Percentiles rank a stretch among this genome's conserved stretches.
Conservation (phyloP, 2,797 vertebrate species). For the Amazonetta brasiliensis region DNA sequence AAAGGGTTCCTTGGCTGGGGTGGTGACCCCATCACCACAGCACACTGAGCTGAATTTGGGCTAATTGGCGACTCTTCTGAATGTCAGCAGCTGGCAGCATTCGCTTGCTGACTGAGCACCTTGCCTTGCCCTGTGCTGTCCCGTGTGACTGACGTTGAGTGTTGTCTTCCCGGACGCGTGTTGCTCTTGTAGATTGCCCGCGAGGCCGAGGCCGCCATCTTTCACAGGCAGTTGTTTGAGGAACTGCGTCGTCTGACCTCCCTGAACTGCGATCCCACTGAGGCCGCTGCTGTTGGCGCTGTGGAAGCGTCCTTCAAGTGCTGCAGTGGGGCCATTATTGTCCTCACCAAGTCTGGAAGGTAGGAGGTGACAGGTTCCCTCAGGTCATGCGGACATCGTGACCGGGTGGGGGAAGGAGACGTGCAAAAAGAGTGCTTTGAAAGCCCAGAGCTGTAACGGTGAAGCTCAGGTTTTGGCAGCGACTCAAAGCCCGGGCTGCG, state of each 20-base stretch:
- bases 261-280: conserved; percentile 96
- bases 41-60: fast-evolving
- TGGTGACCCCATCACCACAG: fast-evolving
- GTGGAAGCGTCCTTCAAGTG: conserved; percentile 99
- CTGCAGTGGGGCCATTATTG: conserved; percentile 95
- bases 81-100: background rate
- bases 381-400: background rate
- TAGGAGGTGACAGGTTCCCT: conserved; percentile 78
- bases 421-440: background rate
- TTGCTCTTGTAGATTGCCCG: conserved; percentile 92
- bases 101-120: background rate
- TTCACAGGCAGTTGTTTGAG: conserved; percentile 97
- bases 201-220: conserved; percentile 98
- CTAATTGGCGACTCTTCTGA: background rate
- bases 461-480: background rate
- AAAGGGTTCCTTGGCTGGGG: background rate
- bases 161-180: conserved; percentile 68
- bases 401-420: conserved; percentile 44
- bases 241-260: conserved; percentile 92
- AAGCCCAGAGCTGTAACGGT: background rate
- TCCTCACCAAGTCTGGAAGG: conserved; percentile 98
- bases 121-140: background rate
- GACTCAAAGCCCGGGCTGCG: background rate
- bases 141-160: conserved; percentile 55
- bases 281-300: conserved; percentile 92